Evolutionary conservation across 2,888 invertebrate species (phyloP), one percentile per base, ranked within the genome.

Genomic region (Lochmaea crataegi): DNA sequence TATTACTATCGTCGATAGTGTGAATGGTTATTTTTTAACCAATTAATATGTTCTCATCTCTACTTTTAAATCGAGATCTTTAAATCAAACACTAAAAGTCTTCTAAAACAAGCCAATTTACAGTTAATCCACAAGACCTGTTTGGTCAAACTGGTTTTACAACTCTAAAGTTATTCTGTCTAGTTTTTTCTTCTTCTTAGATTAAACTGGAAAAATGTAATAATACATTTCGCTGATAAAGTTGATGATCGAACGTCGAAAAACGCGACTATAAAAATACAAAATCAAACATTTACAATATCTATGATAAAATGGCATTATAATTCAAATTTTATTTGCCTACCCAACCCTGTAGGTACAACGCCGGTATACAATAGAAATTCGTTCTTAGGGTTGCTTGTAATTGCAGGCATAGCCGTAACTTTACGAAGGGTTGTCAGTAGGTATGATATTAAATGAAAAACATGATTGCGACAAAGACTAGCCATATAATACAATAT

Each of bases 121-220:
- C 69, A 69, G 69, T 69, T 69, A 69, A 69, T 69, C 63, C 56
- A 41, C 63, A 42, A 69, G 63, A 63, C 69, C 63, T 63, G 69
- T 64, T 63, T n/a, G 63, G 48, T 12, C 7, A 69, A 63, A 69
- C 69, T 69, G 63, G 69, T 69, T 69, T 64, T 63, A 53, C 63
- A 10, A 69, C 69, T 64, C 41, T 14, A 48, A 48, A 69, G 41
- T 53, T 18, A 63, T 51, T 63, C 53, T 63, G 61, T 69, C 56
- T 69, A 32, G 61, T 67, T 53, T 57, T 53, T 67, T 51, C 56
- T 63, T 51, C 56, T 63, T 64, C 63, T 69, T 53, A 63, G 63
- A 69, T 63, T 22, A 64, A 18, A 63, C 63, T 64, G 51, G 56
- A 64, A 69, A 68, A 69, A 69, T 69, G 63, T 69, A 63, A 63